phyloP scores from a whole-genome alignment of 1,140 invertebrate species.

The Solenopsis fugax region DNA sequence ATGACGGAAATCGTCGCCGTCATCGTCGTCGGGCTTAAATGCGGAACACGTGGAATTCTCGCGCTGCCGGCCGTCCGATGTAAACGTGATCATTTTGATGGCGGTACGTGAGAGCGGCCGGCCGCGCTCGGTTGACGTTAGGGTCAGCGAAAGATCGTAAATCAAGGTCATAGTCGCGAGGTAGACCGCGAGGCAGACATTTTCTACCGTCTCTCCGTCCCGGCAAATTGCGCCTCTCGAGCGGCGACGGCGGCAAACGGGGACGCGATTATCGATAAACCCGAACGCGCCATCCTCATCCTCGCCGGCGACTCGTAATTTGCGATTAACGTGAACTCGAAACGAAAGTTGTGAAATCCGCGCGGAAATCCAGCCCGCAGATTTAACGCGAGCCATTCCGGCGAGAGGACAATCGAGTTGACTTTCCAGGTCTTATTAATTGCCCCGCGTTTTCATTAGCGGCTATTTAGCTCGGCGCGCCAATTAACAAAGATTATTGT shows the following conservation, averaged over 20 bases:
- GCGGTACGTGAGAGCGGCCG: constrained; percentile 26
- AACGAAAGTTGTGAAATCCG: constrained; percentile 17
- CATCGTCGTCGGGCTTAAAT: constrained; percentile 18
- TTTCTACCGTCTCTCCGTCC: constrained; percentile 41
- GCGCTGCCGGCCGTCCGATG: constrained; percentile 20
- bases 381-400: constrained; percentile 35
- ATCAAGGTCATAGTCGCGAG: constrained; percentile 64
- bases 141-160: constrained; percentile 71
- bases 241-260: neutral
- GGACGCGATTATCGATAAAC: constrained; percentile 40
- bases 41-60: constrained; percentile 50
- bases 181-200: constrained; percentile 45
- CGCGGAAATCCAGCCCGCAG: neutral
- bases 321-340: constrained; percentile 43
- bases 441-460: constrained; percentile 29
- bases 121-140: constrained; percentile 50
- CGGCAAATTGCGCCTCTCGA: constrained; percentile 29
- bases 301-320: constrained; percentile 4
- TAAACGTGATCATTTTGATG: constrained; percentile 51
- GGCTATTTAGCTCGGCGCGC: constrained; percentile 17
- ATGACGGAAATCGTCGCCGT: constrained; percentile 20
- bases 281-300: constrained; percentile 7
- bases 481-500: constrained; percentile 32
- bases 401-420: constrained; percentile 25
- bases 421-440: constrained; percentile 25